Conservation (phyloP, 1,140 invertebrate genomes). For the Drosophila sucinea region DNA sequence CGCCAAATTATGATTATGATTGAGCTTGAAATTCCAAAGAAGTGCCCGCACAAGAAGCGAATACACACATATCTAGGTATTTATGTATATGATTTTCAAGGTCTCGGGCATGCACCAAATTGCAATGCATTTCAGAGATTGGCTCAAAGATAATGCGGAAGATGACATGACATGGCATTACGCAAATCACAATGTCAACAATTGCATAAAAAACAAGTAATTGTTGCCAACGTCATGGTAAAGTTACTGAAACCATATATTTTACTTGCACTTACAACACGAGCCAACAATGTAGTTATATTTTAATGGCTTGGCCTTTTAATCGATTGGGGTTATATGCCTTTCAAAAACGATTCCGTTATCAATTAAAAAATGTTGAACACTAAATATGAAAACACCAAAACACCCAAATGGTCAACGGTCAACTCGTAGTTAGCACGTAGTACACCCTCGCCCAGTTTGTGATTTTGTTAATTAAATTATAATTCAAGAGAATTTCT, state of each 20-base stretch:
- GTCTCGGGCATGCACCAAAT: constrained; percentile 48
- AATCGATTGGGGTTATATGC: constrained; percentile 27
- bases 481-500: constrained; percentile 38
- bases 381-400: background rate
- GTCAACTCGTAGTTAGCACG: constrained; percentile 21
- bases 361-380: constrained; percentile 45
- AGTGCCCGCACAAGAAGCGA: constrained; percentile 23
- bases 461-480: constrained; percentile 40
- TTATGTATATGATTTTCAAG: constrained; percentile 18
- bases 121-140: constrained; percentile 52
- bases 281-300: constrained; percentile 42
- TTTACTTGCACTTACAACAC: constrained; percentile 16
- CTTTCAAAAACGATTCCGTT: constrained; percentile 66
- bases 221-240: constrained; percentile 20
- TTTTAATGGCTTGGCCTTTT: constrained; percentile 19
- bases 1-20: constrained; percentile 24
- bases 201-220: constrained; percentile 23
- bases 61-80: constrained; percentile 31
- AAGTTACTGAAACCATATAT: constrained; percentile 10
- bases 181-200: constrained; percentile 23
- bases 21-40: constrained; percentile 44
- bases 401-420: constrained; percentile 32
- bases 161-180: constrained; percentile 44
- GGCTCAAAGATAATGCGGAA: constrained; percentile 39
- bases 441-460: background rate